Conservation (phyloP, 2,888 invertebrate species). For the Lordiphosa fenestrarum region DNA sequence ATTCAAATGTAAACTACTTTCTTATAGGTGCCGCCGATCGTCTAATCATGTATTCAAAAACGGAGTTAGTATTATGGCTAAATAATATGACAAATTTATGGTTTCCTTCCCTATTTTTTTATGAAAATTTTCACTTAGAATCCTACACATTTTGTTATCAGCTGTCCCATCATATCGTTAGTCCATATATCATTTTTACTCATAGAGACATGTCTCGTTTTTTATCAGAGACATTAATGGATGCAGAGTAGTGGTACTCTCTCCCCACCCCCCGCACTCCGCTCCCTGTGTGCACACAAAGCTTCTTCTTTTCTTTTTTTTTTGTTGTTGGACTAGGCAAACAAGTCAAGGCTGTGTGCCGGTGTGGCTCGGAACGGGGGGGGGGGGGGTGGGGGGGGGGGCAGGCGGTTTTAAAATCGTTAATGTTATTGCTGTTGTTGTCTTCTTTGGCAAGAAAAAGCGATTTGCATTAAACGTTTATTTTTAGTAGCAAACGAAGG, state of each 20-base stretch:
- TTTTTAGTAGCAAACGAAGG: constrained; percentile 49
- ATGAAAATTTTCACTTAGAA: neutral
- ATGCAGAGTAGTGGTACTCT: constrained; percentile 2
- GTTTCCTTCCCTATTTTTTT: neutral
- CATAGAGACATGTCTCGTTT: neutral
- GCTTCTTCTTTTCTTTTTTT: constrained; percentile 9
- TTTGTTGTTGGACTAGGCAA: constrained; percentile 11
- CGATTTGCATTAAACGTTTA: constrained; percentile 62
- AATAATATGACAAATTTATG: no score
- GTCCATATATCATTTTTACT: constrained; percentile 6
- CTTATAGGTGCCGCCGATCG: no score
- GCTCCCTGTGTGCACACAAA: neutral
- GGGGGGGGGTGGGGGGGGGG: neutral
- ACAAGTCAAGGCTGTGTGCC: constrained; percentile 1
- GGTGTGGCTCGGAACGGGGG: neutral
- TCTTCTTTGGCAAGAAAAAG: constrained; percentile 35
- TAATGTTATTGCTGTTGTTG: constrained; percentile 13
- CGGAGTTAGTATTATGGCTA: no score
- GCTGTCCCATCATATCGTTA: constrained; percentile 2
- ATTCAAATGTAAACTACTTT: no score
- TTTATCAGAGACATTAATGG: constrained; percentile 8
- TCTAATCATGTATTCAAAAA: no score
- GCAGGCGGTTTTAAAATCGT: constrained; percentile 11
- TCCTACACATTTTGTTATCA: neutral
- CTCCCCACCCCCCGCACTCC: neutral